Conservation (phyloP, 2,888 invertebrate species). For the Nemotelus nigrinus region DNA sequence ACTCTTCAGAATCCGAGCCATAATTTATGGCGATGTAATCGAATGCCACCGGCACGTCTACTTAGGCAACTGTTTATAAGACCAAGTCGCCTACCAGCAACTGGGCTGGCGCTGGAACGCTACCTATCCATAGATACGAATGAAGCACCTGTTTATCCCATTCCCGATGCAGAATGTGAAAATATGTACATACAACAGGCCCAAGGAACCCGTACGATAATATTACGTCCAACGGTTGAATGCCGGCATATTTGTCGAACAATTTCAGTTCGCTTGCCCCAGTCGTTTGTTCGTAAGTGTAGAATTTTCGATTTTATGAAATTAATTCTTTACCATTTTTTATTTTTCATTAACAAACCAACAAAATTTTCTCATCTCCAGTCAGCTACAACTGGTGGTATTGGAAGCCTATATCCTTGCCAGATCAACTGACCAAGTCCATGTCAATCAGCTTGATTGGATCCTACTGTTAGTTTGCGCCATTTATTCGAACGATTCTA, state of each 20-base stretch:
- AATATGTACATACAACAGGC: conserved; percentile 80
- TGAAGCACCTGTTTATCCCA: conserved; percentile 71
- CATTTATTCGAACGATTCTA: conserved; percentile 43
- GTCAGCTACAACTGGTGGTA: conserved; percentile 84
- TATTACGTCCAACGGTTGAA: conserved; percentile 80
- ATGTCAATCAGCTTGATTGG: conserved; percentile 72
- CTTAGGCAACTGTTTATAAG: conserved; percentile 78
- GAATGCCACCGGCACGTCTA: conserved; percentile 77
- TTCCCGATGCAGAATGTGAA: conserved; percentile 86
- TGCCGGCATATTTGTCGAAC: conserved; percentile 78
- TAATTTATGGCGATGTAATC: conserved; percentile 74
- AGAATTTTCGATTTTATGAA: neutral
- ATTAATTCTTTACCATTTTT: neutral
- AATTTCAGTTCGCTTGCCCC: conserved; percentile 75
- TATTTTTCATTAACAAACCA: conserved; percentile 28
- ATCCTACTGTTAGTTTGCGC: conserved; percentile 70
- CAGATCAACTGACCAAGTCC: conserved; percentile 69
- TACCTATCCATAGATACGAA: conserved; percentile 79
- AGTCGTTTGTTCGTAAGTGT: conserved; percentile 80
- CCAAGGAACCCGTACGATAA: conserved; percentile 76
- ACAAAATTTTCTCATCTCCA: conserved; percentile 60
- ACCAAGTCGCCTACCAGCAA: conserved; percentile 75
- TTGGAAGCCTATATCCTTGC: conserved; percentile 76
- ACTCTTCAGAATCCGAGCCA: conserved; percentile 58
- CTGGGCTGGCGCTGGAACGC: conserved; percentile 81